Percentiles rank a stretch among this genome's conserved stretches.
Conservation (phyloP, 2,797 vertebrate species). For the Hapalemur alaotrensis region DNA sequence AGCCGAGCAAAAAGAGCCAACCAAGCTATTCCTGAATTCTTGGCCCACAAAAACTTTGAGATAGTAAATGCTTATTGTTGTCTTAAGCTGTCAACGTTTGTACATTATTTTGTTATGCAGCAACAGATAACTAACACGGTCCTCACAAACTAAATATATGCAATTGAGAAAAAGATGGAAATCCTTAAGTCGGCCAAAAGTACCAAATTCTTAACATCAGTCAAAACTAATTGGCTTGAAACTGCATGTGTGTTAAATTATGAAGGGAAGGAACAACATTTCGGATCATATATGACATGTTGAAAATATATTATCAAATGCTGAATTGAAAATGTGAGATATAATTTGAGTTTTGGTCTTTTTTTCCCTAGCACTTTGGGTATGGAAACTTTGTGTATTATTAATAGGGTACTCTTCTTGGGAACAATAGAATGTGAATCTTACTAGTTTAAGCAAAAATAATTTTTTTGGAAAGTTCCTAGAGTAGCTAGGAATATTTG, state of each 20-base stretch:
- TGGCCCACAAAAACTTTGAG: background rate
- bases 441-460: background rate
- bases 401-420: background rate
- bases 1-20: background rate
- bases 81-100: background rate
- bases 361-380: background rate
- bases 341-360: background rate
- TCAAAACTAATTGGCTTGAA: background rate
- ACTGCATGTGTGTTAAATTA: background rate
- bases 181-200: background rate
- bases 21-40: background rate
- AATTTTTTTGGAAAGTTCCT: background rate
- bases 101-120: background rate
- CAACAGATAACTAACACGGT: background rate
- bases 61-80: background rate
- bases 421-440: background rate
- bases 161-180: background rate
- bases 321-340: background rate
- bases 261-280: background rate
- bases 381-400: background rate
- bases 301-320: background rate
- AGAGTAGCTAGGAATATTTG: background rate
- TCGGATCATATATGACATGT: background rate
- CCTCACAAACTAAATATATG: background rate
- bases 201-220: background rate